Conservation (phyloP, 1,140 invertebrate genomes). For the Cryptotermes secundus region DNA sequence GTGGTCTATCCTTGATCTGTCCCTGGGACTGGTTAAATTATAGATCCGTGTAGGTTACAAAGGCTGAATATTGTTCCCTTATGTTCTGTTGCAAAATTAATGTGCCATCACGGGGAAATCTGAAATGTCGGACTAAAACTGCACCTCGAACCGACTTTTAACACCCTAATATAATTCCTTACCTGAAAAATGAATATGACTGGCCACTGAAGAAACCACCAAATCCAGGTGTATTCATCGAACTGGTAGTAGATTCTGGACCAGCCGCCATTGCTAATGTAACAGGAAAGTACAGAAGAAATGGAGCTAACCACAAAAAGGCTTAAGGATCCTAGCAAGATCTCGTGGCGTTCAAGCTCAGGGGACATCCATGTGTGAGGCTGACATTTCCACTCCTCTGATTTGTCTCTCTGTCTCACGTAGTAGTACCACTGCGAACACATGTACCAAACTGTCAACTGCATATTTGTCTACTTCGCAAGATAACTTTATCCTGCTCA, state of each 20-base stretch:
- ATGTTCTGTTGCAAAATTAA: too few species aligned
- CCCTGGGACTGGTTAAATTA: too few species aligned
- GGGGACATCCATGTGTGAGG: conserved; percentile 65
- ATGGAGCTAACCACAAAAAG: conserved; percentile 56
- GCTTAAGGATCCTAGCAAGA: conserved; percentile 61
- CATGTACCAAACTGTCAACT: too few species aligned
- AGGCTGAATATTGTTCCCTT: too few species aligned
- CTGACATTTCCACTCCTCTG: conserved; percentile 74
- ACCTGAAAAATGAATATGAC: conserved; percentile 64
- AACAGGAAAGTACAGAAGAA: conserved; percentile 61
- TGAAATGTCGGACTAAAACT: too few species aligned
- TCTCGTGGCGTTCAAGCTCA: conserved; percentile 67
- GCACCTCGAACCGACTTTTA: too few species aligned
- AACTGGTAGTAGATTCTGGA: conserved; percentile 64
- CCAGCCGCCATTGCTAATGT: conserved; percentile 65
- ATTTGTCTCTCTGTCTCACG: conserved; percentile 54
- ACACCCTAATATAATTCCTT: conserved; percentile 37
- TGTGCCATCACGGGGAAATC: too few species aligned
- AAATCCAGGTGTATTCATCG: conserved; percentile 62
- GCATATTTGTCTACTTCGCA: too few species aligned
- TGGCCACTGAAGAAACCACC: conserved; percentile 65
- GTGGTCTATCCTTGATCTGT: too few species aligned
- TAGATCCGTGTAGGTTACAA: too few species aligned
- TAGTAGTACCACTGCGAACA: conserved; percentile 67
- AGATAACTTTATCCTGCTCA: too few species aligned